A percentile compares a stretch with the other conserved stretches of the same genome.
Evolutionary conservation across 2,113 vertebrate genomes (phyloP).

Genomic region (Protomyctophum bolini): DNA sequence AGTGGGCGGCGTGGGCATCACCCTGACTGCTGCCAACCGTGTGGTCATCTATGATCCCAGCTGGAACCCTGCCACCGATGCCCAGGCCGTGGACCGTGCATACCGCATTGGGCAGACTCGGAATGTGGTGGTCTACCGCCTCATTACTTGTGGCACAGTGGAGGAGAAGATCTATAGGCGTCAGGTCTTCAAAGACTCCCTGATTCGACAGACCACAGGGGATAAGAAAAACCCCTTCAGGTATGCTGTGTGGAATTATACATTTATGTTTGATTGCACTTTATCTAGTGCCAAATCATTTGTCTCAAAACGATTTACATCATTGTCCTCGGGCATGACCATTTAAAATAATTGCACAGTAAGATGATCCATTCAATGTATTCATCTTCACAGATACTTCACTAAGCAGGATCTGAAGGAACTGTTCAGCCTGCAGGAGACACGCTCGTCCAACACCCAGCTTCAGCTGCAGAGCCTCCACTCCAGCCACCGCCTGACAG

Average conservation of each 20-base stretch:
- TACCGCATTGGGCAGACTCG: conserved; percentile 93
- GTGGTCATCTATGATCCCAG: conserved; percentile 98
- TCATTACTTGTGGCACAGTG: conserved; percentile 93
- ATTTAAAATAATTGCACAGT: no score
- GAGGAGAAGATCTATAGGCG: conserved; percentile 97
- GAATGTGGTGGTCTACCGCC: conserved; percentile 91
- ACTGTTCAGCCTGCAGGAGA: conserved; percentile 87
- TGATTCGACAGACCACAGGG: conserved; percentile 91
- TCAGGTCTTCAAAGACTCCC: conserved; percentile 94
- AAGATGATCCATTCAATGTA: no score
- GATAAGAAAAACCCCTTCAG: conserved; percentile 92
- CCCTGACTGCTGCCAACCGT: conserved; percentile 88
- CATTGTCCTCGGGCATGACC: no score
- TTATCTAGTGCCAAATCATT: no score
- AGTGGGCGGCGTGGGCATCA: conserved; percentile 93
- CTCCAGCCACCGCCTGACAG: conserved; percentile 79
- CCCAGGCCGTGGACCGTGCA: conserved; percentile 93
- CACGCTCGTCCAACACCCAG: conserved; percentile 86
- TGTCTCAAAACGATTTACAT: no score
- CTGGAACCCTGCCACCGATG: conserved; percentile 96
- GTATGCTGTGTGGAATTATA: no score
- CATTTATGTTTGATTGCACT: no score
- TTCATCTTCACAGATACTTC: conserved; percentile 78
- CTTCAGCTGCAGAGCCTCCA: conserved; percentile 90
- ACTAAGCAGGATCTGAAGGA: conserved; percentile 92